These are phyloP conservation scores for Pachydiplax longipennis DNA, from an alignment of 2,888 invertebrate species.

Conservation along the genomic window DNA sequence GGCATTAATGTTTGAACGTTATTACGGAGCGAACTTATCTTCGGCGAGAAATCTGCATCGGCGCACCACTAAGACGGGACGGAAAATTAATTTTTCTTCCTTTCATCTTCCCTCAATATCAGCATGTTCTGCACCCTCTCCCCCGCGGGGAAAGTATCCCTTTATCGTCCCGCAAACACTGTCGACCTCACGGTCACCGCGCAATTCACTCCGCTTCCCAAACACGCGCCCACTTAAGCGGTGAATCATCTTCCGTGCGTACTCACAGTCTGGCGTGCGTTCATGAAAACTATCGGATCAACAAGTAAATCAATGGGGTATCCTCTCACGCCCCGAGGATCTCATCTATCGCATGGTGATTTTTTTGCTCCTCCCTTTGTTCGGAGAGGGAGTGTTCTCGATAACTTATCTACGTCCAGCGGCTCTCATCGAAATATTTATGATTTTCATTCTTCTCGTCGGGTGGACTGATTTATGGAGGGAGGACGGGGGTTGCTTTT, in stretches of 20 bases:
- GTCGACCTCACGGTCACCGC: background rate
- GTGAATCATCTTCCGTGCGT: background rate
- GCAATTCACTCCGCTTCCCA: background rate
- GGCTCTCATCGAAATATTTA: background rate
- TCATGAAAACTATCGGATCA: background rate
- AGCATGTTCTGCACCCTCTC: background rate
- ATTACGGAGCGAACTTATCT: background rate
- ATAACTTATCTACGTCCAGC: background rate
- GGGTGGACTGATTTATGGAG: background rate
- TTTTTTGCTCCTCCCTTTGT: background rate
- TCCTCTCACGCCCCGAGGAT: background rate
- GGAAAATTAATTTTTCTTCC: background rate
- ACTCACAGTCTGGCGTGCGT: background rate
- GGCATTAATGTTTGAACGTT: background rate
- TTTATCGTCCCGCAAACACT: background rate
- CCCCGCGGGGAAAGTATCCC: background rate
- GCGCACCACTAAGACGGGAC: background rate
- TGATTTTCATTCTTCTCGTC: background rate
- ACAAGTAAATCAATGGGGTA: background rate
- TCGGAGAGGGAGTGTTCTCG: background rate
- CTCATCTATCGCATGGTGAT: background rate
- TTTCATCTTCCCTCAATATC: background rate
- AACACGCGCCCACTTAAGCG: background rate
- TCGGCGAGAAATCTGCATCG: background rate
- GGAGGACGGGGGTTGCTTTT: background rate